Evolutionary conservation across 2,888 invertebrate species (phyloP), one percentile per base, ranked within the genome.

Genomic region (Stenchaetothrips biformis): DNA sequence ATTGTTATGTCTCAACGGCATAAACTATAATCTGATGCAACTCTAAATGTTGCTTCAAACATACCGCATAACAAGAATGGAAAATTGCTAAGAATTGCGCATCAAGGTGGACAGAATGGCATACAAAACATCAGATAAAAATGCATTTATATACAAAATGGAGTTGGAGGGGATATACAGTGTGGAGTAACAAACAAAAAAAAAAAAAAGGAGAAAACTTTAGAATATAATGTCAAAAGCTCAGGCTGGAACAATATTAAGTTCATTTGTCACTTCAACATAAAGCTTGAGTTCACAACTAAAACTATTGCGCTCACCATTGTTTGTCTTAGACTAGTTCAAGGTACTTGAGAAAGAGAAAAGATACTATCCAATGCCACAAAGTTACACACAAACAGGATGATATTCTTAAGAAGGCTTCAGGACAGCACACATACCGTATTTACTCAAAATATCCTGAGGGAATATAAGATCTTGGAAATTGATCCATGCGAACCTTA

Each of bases 271-370:
- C 67, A 74, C 21, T 74, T 74, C 11, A 74, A 74, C 67, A 25
- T 74, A 74, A 74, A 74, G 67, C 67, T 74, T 74, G 67, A 74
- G 67, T 74, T 74, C 67, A 25, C 67, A 74, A 74, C 67, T 74
- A 74, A 74, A 74, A 21, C 67, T 74, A 74, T n/a, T 74, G 67
- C 67, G 67, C 67, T 74, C 67, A 74, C 67, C 67, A 74, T 74
- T 74, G 67, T 74, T 74, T 74, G 67, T 74, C 67, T 74, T 74
- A 74, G 67, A 74, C 67, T 74, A 74, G 67, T 74, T 74, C 67
- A 74, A 74, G 67, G 67, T 74, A 74, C 67, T 74, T 74, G 67
- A 74, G 67, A 74, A 74, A 74, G 67, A 74, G 67, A 74, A 74
- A 53, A 74, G 67, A 74, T 21, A 74, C 67, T 25, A 74, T 74